A percentile compares a stretch with the other conserved stretches of the same genome.
Evolutionary conservation across 2,113 vertebrate species (phyloP).

Genomic region (Tinamus guttatus): DNA sequence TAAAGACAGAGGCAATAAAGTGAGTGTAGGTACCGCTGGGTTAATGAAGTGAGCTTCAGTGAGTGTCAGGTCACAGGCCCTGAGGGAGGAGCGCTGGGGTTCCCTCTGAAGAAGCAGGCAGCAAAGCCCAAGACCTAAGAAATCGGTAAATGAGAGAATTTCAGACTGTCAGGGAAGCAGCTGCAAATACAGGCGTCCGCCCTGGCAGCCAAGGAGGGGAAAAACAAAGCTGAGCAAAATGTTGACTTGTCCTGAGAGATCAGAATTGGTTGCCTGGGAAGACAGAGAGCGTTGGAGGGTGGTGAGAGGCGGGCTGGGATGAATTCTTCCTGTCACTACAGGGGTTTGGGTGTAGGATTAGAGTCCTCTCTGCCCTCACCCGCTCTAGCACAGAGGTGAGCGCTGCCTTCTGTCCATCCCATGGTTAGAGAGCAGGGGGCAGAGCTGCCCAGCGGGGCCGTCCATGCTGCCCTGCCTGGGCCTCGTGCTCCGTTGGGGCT

Average conservation of each 20-base stretch:
- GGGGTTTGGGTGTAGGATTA: neutral
- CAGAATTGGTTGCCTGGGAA: conserved; percentile 35
- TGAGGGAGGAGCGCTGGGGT: neutral
- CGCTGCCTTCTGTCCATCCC: neutral
- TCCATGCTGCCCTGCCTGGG: too few species aligned
- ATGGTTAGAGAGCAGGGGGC: neutral
- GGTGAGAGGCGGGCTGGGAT: neutral
- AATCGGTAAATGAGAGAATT: conserved; percentile 22
- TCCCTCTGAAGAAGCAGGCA: conserved; percentile 18
- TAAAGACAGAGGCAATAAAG: neutral
- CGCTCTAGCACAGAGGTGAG: neutral
- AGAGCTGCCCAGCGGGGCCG: neutral
- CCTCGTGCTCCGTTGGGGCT: neutral
- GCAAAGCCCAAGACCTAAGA: neutral
- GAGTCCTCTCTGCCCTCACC: neutral
- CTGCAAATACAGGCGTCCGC: neutral
- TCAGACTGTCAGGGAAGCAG: neutral
- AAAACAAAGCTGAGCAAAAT: conserved; percentile 36
- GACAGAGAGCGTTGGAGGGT: neutral
- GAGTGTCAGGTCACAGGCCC: conserved; percentile 3
- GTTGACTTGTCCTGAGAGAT: conserved; percentile 21
- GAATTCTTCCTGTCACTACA: neutral
- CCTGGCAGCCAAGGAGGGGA: neutral
- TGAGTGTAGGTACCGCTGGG: neutral
- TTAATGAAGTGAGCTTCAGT: conserved; percentile 42